Conservation (phyloP, 2,888 invertebrate genomes). For the Cryptocephalus moraei region DNA sequence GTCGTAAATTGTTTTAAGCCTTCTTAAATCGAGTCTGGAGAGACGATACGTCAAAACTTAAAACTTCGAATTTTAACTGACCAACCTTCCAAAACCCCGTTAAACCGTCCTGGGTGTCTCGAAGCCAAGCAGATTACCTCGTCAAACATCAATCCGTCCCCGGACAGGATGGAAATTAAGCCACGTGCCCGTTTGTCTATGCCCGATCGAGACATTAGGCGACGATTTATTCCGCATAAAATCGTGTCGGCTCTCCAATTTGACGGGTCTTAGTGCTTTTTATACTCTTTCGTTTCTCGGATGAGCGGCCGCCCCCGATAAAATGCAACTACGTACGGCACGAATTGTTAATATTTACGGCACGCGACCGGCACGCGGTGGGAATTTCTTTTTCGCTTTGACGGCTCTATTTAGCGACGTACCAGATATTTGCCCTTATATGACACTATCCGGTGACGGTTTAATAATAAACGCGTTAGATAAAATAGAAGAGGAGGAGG, state of each 20-base stretch:
- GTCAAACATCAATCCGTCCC: neutral
- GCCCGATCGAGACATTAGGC: constrained; percentile 18
- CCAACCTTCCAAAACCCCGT: no score
- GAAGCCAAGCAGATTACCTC: no score
- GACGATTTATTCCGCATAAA: constrained; percentile 23
- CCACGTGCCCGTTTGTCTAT: constrained; percentile 22
- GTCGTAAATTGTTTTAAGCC: no score
- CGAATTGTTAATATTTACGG: constrained; percentile 32
- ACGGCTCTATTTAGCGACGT: constrained; percentile 26
- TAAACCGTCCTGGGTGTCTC: no score
- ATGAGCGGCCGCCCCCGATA: neutral
- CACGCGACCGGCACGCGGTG: constrained; percentile 26
- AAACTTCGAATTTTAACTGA: no score
- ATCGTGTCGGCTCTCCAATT: constrained; percentile 25
- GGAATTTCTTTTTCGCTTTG: constrained; percentile 17
- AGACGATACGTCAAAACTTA: no score
- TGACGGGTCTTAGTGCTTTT: constrained; percentile 23
- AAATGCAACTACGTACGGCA: constrained; percentile 11
- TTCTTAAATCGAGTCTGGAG: no score
- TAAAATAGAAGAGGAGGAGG: no score
- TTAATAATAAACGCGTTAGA: constrained; percentile 3
- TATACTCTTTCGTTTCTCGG: constrained; percentile 2
- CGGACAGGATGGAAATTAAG: constrained; percentile 11
- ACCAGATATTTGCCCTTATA: constrained; percentile 23
- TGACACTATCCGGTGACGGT: constrained; percentile 26